Evolutionary conservation across 2,888 invertebrate species (phyloP).

Genomic region (Amphipyra berbera): DNA sequence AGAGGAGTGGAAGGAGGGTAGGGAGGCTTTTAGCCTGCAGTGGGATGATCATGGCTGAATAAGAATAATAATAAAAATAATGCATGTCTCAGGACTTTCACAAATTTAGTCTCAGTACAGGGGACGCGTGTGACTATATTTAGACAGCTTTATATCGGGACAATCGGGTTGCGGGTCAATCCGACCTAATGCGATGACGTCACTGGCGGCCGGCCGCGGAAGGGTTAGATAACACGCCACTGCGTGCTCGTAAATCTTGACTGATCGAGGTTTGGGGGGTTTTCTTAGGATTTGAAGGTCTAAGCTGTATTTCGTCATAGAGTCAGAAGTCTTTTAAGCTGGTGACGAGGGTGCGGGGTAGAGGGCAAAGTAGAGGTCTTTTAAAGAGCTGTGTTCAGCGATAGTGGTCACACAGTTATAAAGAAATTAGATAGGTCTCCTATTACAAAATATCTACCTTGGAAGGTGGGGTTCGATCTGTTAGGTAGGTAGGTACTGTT

Average conservation of each 20-base stretch:
- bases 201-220: conserved; percentile 53
- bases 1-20: too few species aligned
- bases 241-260: conserved; percentile 52
- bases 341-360: conserved; percentile 10
- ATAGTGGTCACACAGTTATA: too few species aligned
- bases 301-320: conserved; percentile 1
- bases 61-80: too few species aligned
- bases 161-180: conserved; percentile 71
- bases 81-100: too few species aligned
- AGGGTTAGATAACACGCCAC: conserved; percentile 55
- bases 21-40: too few species aligned
- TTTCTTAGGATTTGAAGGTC: conserved; percentile 48
- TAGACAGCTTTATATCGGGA: conserved; percentile 66
- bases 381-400: too few species aligned
- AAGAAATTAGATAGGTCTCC: too few species aligned
- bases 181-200: conserved; percentile 74
- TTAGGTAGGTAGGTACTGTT: too few species aligned
- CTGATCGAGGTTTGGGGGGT: conserved; percentile 26
- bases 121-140: conserved; percentile 67
- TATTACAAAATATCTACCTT: too few species aligned
- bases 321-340: conserved; percentile 8
- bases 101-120: conserved; percentile 23
- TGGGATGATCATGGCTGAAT: too few species aligned
- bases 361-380: too few species aligned
- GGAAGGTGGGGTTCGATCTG: too few species aligned